phyloP scores from a whole-genome alignment of 2,797 vertebrate species.

The Danio kyathit region DNA sequence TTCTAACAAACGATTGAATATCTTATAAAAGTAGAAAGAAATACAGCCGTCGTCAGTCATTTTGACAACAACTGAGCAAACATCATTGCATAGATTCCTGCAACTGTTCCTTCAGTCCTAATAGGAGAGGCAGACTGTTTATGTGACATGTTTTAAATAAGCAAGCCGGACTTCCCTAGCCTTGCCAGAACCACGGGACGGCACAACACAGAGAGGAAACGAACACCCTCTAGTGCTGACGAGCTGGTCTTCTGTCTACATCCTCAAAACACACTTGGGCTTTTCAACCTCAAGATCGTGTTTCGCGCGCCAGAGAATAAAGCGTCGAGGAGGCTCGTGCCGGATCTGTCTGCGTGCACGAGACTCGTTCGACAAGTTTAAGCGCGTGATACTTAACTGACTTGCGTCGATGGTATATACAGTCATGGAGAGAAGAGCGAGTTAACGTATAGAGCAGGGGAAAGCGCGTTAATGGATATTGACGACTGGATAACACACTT shows the following conservation, averaged over 20 bases:
- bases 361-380: constrained; percentile 14
- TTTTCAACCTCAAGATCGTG: constrained; percentile 5
- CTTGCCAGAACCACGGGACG: background rate
- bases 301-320: background rate
- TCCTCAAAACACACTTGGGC: background rate
- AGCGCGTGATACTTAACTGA: background rate
- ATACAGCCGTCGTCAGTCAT: background rate
- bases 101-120: background rate
- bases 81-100: background rate
- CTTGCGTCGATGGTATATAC: background rate
- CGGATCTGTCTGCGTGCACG: constrained; percentile 7
- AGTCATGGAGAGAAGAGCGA: constrained; percentile 1
- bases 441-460: background rate
- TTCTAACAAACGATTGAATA: background rate
- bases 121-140: background rate
- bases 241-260: constrained; percentile 21
- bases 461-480: constrained; percentile 21
- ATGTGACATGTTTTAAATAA: background rate
- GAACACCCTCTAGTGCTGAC: constrained; percentile 63
- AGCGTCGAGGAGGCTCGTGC: background rate
- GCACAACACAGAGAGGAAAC: constrained; percentile 49
- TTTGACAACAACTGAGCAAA: background rate
- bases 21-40: background rate
- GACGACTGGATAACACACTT: constrained; percentile 25
- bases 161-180: background rate